Conservation (phyloP, 2,888 invertebrate species). For the Nebria salina region DNA sequence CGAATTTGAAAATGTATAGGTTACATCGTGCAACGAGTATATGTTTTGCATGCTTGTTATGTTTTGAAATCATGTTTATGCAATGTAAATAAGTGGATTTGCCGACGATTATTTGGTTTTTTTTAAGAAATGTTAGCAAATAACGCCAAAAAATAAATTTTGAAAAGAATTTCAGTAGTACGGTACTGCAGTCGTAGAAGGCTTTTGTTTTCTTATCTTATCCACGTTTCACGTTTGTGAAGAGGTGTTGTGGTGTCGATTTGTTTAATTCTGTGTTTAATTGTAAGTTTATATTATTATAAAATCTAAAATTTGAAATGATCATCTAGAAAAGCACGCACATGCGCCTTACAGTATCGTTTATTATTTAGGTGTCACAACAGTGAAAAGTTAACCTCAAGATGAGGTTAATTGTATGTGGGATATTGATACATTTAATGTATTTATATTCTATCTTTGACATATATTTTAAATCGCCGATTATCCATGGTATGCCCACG, state of each 20-base stretch:
- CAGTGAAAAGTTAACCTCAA: background rate
- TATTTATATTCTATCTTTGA: slow-evolving; percentile 89
- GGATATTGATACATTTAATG: slow-evolving; percentile 75
- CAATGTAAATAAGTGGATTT: too few relatives aligned
- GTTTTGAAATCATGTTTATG: too few relatives aligned
- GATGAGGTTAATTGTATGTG: slow-evolving; percentile 59
- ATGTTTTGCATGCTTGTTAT: too few relatives aligned
- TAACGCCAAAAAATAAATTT: too few relatives aligned
- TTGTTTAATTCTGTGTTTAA: background rate
- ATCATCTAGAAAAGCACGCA: background rate
- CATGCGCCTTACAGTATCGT: background rate
- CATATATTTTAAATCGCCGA: slow-evolving; percentile 91
- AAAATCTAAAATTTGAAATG: background rate
- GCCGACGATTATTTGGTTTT: too few relatives aligned
- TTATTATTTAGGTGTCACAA: background rate
- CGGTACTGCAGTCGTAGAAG: too few relatives aligned
- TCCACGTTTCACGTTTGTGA: background rate
- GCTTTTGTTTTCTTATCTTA: background rate
- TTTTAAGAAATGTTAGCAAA: too few relatives aligned
- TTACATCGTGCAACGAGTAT: too few relatives aligned
- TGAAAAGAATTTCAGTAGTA: too few relatives aligned
- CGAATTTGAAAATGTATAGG: too few relatives aligned
- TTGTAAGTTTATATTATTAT: background rate
- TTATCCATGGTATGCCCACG: slow-evolving; percentile 75
- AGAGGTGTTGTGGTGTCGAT: background rate